phyloP scores from a whole-genome alignment of 2,113 vertebrate genomes.

The Centrocercus urophasianus region DNA sequence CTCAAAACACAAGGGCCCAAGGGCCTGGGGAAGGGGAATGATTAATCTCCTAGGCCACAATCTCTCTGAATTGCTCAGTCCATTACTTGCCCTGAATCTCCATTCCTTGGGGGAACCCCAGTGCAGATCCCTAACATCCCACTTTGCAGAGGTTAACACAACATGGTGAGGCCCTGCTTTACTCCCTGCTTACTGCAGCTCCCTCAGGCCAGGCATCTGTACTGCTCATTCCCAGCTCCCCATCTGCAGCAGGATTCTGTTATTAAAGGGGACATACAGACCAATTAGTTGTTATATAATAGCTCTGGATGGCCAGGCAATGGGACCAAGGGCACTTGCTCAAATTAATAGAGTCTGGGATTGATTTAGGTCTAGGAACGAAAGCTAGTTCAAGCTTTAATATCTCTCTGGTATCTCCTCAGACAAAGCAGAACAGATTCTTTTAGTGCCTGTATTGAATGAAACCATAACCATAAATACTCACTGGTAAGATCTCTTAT shows the following conservation, averaged over 20 bases:
- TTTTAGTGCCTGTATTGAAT: not conserved
- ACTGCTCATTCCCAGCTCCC: not conserved
- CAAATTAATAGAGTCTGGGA: slow-evolving; percentile 58
- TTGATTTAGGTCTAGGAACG: slow-evolving; percentile 38
- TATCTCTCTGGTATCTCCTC: not conserved
- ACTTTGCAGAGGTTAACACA: slow-evolving; percentile 30
- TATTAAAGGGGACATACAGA: slow-evolving; percentile 57
- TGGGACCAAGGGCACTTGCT: slow-evolving; percentile 33
- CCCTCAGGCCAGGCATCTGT: not conserved
- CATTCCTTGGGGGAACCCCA: not conserved
- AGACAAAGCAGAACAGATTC: not conserved
- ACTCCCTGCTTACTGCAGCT: not conserved
- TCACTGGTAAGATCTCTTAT: not conserved
- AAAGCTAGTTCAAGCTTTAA: not conserved
- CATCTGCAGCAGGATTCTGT: slow-evolving; percentile 13
- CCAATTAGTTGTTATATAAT: slow-evolving; percentile 75
- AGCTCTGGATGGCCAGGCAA: slow-evolving; percentile 45
- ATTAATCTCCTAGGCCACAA: slow-evolving; percentile 31
- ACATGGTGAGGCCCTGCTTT: not conserved
- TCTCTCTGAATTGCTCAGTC: slow-evolving; percentile 60
- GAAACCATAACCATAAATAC: not conserved
- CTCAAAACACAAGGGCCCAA: rapidly evolving
- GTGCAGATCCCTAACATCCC: not conserved
- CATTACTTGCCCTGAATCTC: not conserved
- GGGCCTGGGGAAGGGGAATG: not conserved